Conservation (phyloP, 2,888 invertebrate genomes). For the Xestia ashworthii region DNA sequence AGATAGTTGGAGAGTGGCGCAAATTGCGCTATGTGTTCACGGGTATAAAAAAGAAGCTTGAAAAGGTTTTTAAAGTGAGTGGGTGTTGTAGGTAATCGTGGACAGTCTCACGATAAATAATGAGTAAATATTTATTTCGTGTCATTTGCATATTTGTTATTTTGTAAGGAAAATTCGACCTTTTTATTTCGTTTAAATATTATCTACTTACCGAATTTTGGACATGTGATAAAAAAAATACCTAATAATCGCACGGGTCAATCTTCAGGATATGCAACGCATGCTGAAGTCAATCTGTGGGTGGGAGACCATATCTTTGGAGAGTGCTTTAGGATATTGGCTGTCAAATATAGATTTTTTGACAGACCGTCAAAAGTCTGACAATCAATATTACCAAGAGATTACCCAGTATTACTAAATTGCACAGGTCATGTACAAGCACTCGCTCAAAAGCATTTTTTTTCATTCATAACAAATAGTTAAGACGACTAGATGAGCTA, state of each 20-base stretch:
- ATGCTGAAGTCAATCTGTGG: background rate
- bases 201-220: too few relatives aligned
- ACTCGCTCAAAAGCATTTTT: too few relatives aligned
- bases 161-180: background rate
- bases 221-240: too few relatives aligned
- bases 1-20: slow-evolving; percentile 18
- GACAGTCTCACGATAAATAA: too few relatives aligned
- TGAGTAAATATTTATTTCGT: too few relatives aligned
- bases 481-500: too few relatives aligned
- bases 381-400: background rate
- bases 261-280: background rate
- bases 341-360: too few relatives aligned
- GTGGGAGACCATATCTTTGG: background rate
- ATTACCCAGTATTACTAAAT: too few relatives aligned
- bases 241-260: background rate
- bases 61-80: background rate
- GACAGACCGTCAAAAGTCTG: background rate
- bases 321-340: background rate
- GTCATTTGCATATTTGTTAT: too few relatives aligned
- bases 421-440: too few relatives aligned
- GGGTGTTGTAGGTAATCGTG: background rate
- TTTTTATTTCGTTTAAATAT: too few relatives aligned
- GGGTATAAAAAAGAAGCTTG: background rate
- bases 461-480: too few relatives aligned
- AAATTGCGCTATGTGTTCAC: slow-evolving; percentile 19